Evolutionary conservation across 1,140 invertebrate genomes (phyloP), one percentile per base, ranked within the genome.

Genomic region (Myzus persicae): DNA sequence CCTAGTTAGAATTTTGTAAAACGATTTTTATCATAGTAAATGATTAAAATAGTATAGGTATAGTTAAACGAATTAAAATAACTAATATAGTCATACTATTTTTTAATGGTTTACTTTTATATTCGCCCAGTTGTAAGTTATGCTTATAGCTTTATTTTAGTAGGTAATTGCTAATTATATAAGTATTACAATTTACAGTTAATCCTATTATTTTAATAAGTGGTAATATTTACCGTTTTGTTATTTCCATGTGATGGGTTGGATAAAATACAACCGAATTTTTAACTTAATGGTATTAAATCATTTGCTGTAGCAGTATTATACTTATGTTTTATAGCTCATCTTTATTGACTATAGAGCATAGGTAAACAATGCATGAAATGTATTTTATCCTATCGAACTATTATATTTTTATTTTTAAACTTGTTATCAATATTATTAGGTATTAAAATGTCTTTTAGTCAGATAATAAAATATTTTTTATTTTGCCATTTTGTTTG

Each of bases 181-280:
- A 59, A 48, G 14, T 59, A 76, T 76, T 76, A 76, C 14, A 76
- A n/a, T 76, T 76, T n/a, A 76, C 59, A 76, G 59, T 76, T 76
- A 76, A n/a, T n/a, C 31, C n/a, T 76, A 76, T 76, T 76, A 67
- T 76, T n/a, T 76, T 76, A 76, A 76, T 76, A 76, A 76, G 59
- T 76, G 4, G 14, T 36, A 51, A n/a, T n/a, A 76, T 76, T 76
- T 76, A 76, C 59, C 59, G 59, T 76, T 76, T 76, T n/a, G 59
- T 76, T 76, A n/a, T n/a, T 76, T n/a, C 31, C 11, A n/a, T n/a
- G 11, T 6, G 14, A 76, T 76, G 14, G n/a, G 59, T 76, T n/a
- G 59, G 4, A 76, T 11, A 31, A n/a, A 18, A n/a, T n/a, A 18
- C n/a, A 76, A 76, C 59, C 31, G 14, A 76, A n/a, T n/a, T 76